Base-by-base conservation (phyloP, 2,113 vertebrate genomes). In the Mesembrinibis cayennensis region DNA sequence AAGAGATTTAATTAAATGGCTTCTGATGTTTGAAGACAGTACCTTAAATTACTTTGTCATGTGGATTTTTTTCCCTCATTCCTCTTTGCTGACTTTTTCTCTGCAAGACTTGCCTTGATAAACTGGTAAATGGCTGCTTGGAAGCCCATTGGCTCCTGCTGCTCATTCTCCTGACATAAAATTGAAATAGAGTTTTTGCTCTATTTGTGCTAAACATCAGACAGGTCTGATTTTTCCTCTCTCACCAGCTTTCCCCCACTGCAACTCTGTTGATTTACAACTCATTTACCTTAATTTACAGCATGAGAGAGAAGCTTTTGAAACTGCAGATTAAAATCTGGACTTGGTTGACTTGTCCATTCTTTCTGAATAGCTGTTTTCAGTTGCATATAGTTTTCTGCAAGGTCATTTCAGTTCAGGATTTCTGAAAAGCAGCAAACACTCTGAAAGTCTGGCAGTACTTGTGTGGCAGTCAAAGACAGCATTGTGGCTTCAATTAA, bases 311-410 rank as follows among this genome's bases (percentile, higher is more conserved):
- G 52, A 73, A 87, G 67, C 50, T 92, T 90, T 96, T 94, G 50
- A 94, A 84, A 71, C 30, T 2, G 5, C 61, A 69, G 56, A 86
- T 84, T 95, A 70, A 90, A 96, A 88, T 90, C 63, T 82, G 76
- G 34, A 38, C 23, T 70, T 66, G 16, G 4, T 71, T 87, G 67
- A 81, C 38, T 92, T 71, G 20, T 62, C 40, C 27, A 20, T 87
- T 93, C 72, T 78, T 90, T 88, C 82, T 78, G 56, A 96, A 94
- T 90, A 89, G 86, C 67, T 89, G 52, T 59, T 96, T 90, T 93
- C 82, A 72, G 42, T 74, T 70, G 55, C 63, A 23, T 93, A 42
- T 66, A 59, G 76, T 90, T 95, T 93, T 95, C 76, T 91, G 56
- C 44, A 78, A 81, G 89, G 86, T 93, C 65, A 92, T 89, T 93